Conservation (phyloP, 2,888 invertebrate species). For the Pterostichus niger region DNA sequence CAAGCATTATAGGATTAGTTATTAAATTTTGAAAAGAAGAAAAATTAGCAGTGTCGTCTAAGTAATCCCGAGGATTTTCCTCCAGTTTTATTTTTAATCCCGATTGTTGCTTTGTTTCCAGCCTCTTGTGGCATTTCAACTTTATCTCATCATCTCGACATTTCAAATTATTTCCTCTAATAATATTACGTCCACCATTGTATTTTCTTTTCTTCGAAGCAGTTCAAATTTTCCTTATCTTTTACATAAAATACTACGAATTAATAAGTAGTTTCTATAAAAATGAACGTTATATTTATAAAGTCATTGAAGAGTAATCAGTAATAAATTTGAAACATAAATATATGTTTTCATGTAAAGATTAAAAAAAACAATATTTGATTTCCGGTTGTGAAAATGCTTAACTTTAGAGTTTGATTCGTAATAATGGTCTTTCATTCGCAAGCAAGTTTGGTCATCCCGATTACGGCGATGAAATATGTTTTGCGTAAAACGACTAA, state of each 20-base stretch:
- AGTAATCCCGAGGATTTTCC: constrained; percentile 57
- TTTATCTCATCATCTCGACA: constrained; percentile 13
- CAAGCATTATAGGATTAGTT: constrained; percentile 64
- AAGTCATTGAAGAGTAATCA: constrained; percentile 66
- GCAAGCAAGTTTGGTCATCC: constrained; percentile 27
- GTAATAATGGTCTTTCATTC: constrained; percentile 2
- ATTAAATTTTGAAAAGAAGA: constrained; percentile 66
- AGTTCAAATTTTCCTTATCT: constrained; percentile 67
- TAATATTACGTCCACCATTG: too few species aligned
- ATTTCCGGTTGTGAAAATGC: too few species aligned
- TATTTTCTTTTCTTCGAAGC: constrained; percentile 37
- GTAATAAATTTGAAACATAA: neutral
- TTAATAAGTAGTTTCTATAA: constrained; percentile 69
- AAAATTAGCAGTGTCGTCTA: constrained; percentile 61
- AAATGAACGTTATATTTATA: constrained; percentile 66
- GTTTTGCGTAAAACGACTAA: constrained; percentile 67
- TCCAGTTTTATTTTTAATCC: constrained; percentile 56
- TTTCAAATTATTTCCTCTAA: constrained; percentile 18
- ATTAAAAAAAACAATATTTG: neutral
- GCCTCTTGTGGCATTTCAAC: constrained; percentile 45
- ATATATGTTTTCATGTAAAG: too few species aligned
- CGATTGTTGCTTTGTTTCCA: constrained; percentile 52
- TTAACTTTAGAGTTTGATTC: neutral
- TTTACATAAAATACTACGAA: too few species aligned
- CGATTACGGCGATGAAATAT: constrained; percentile 64